Evolutionary conservation across 2,113 vertebrate genomes (phyloP).

Genomic region (Corythoichthys haematopterus): DNA sequence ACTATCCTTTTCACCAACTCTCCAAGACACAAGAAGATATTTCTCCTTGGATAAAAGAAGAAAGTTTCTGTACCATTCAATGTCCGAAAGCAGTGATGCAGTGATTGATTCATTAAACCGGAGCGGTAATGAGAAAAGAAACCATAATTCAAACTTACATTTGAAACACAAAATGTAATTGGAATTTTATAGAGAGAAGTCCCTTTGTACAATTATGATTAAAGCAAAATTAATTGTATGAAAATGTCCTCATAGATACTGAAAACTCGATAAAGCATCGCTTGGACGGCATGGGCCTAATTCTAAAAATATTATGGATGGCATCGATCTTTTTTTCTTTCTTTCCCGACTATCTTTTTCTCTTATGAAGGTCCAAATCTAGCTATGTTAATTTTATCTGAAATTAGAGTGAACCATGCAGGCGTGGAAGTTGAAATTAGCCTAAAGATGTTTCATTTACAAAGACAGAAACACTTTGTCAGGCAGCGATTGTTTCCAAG

Average conservation of each 20-base stretch:
- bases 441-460: slow-evolving; percentile 87
- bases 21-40: slow-evolving; percentile 45
- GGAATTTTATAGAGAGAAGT: slow-evolving; percentile 74
- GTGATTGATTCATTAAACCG: slow-evolving; percentile 75
- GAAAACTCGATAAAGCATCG: slow-evolving; percentile 75
- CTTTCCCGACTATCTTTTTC: slow-evolving; percentile 27
- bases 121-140: slow-evolving; percentile 72
- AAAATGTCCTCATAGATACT: slow-evolving; percentile 79
- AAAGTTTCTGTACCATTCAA: slow-evolving; percentile 70
- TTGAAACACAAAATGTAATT: slow-evolving; percentile 79
- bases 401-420: slow-evolving; percentile 73
- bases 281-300: slow-evolving; percentile 53
- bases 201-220: slow-evolving; percentile 82
- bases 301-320: slow-evolving; percentile 77
- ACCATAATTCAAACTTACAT: slow-evolving; percentile 76
- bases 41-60: slow-evolving; percentile 60
- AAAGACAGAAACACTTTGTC: slow-evolving; percentile 86
- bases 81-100: slow-evolving; percentile 71
- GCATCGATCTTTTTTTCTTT: slow-evolving; percentile 67
- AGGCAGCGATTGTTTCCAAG: slow-evolving; percentile 81
- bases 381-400: slow-evolving; percentile 87
- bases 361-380: slow-evolving; percentile 75
- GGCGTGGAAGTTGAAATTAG: slow-evolving; percentile 82
- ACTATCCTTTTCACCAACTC: slow-evolving; percentile 46
- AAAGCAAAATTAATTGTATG: slow-evolving; percentile 83